Evolutionary conservation across 2,113 vertebrate genomes (phyloP).

Genomic region (Sinocyclocheilus rhinocerous): DNA sequence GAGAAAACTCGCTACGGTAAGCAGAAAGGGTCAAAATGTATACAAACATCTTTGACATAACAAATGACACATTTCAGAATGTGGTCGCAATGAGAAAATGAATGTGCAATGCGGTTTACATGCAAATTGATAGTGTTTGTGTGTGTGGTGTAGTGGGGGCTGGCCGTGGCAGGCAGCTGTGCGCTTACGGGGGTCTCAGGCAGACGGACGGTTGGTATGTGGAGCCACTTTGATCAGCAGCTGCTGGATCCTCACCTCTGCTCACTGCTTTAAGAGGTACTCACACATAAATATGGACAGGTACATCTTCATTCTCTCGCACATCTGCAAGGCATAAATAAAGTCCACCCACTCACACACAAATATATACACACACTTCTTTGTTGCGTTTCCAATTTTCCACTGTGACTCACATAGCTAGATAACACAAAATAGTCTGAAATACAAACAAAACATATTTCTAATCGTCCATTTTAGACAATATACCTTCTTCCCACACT

Average conservation of each 20-base stretch:
- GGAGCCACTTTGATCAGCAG: slow-evolving; percentile 93
- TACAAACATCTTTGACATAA: slow-evolving; percentile 24
- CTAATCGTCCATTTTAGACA: background rate
- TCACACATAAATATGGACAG: slow-evolving; percentile 21
- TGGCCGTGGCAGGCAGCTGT: slow-evolving; percentile 98
- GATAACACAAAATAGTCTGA: background rate
- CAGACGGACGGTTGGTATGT: slow-evolving; percentile 89
- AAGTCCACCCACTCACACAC: background rate
- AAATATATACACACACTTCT: slow-evolving; percentile 2
- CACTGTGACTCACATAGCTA: slow-evolving; percentile 7
- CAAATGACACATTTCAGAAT: slow-evolving; percentile 1
- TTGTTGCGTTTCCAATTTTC: slow-evolving; percentile 14
- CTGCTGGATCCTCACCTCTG: slow-evolving; percentile 96
- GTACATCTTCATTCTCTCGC: background rate
- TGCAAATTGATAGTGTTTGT: slow-evolving; percentile 15
- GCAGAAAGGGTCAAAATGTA: background rate
- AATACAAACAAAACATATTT: slow-evolving; percentile 5
- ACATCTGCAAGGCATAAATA: slow-evolving; percentile 28
- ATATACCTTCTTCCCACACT: background rate
- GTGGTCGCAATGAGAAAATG: background rate
- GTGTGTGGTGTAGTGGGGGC: slow-evolving; percentile 77
- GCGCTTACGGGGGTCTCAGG: slow-evolving; percentile 83
- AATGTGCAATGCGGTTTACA: background rate
- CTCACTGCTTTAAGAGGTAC: slow-evolving; percentile 96
- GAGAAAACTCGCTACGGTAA: slow-evolving; percentile 94